These are phyloP conservation scores for Drosophila paranaensis DNA, from an alignment of 2,888 invertebrate species.

Conservation along the genomic window DNA sequence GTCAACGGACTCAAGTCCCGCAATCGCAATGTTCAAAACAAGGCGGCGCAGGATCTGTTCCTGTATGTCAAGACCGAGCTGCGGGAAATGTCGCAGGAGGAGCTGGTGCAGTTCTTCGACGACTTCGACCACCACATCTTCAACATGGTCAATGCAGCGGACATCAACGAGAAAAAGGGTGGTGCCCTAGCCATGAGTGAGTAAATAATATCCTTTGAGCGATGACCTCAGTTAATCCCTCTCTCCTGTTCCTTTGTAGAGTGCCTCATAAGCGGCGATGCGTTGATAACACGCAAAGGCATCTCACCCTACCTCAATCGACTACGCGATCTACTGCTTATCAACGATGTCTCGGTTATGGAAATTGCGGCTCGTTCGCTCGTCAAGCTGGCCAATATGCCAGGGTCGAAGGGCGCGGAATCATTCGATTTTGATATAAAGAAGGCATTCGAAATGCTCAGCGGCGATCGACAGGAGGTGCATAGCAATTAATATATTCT, in stretches of 20 bases:
- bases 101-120: slow-evolving; percentile 95
- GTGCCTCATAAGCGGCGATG: slow-evolving; percentile 96
- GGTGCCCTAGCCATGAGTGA: slow-evolving; percentile 96
- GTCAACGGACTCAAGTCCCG: slow-evolving; percentile 95
- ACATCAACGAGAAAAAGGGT: slow-evolving; percentile 97
- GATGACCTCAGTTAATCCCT: neutral
- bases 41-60: slow-evolving; percentile 95
- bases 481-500: neutral
- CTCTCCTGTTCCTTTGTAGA: slow-evolving; percentile 86
- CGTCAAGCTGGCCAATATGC: slow-evolving; percentile 95
- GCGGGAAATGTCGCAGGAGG: slow-evolving; percentile 95
- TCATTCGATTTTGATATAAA: slow-evolving; percentile 99
- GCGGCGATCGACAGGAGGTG: slow-evolving; percentile 94
- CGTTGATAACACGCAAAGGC: slow-evolving; percentile 95
- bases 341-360: slow-evolving; percentile 96
- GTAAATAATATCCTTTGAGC: slow-evolving; percentile 35
- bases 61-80: slow-evolving; percentile 96
- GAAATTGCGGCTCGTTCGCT: slow-evolving; percentile 98
- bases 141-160: slow-evolving; percentile 97
- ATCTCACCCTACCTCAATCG: slow-evolving; percentile 97
- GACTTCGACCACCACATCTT: slow-evolving; percentile 98
- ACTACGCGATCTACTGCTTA: slow-evolving; percentile 94
- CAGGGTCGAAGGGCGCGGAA: slow-evolving; percentile 97
- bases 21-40: slow-evolving; percentile 92
- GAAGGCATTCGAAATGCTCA: slow-evolving; percentile 97